Percentiles rank a stretch among this genome's conserved stretches.
phyloP scores from a whole-genome alignment of 2,113 vertebrate species.

The Sula dactylatra region DNA sequence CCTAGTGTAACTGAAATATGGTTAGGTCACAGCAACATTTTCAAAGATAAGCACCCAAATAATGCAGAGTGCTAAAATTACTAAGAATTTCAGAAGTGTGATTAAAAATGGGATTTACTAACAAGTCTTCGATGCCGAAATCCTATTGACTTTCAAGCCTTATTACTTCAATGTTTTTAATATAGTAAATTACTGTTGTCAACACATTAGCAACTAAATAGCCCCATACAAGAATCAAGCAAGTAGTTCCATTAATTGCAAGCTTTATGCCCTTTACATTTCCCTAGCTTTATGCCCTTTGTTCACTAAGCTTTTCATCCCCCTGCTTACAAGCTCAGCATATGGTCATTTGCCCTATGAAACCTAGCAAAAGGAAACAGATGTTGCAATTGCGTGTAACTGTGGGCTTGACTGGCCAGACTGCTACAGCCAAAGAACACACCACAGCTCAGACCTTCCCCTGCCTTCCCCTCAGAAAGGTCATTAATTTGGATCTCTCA shows the following conservation, averaged over 20 bases:
- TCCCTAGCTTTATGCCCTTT: not conserved
- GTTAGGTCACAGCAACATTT: not conserved
- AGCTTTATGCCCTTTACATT: not conserved
- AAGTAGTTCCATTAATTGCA: not conserved
- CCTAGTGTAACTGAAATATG: not conserved
- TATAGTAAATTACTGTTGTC: not conserved
- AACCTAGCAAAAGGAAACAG: not conserved
- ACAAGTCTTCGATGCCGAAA: not conserved
- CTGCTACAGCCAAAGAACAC: not conserved
- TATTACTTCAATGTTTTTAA: not conserved
- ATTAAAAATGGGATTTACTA: not conserved
- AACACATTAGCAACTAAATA: not conserved
- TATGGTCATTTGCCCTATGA: not conserved
- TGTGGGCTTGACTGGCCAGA: not conserved
- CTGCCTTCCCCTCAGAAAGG: not conserved
- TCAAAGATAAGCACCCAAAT: not conserved
- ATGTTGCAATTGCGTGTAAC: not conserved
- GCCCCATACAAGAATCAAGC: not conserved
- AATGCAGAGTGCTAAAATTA: not conserved
- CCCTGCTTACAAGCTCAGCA: not conserved
- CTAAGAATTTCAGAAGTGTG: not conserved
- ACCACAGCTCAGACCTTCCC: not conserved
- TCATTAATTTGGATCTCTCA: not conserved
- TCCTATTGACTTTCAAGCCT: not conserved
- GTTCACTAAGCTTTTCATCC: not conserved